A percentile compares a stretch with the other conserved stretches of the same genome.
phyloP scores from a whole-genome alignment of 2,888 invertebrate species.

The Erynnis tages region DNA sequence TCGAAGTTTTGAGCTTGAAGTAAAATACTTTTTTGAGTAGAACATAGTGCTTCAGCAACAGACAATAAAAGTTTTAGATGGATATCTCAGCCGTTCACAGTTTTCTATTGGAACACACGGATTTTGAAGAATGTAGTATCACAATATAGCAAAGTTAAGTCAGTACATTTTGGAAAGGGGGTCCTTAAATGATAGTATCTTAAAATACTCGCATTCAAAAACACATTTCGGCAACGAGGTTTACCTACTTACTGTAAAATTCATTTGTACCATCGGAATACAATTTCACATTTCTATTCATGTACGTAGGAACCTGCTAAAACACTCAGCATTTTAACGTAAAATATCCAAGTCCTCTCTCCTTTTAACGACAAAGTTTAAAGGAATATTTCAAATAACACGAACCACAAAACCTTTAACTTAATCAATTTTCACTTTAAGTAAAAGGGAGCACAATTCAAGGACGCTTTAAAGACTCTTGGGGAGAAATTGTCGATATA shows the following conservation, averaged over 20 bases:
- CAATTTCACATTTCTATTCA: too few species aligned
- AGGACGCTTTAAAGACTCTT: conserved; percentile 21
- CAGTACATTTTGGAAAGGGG: too few species aligned
- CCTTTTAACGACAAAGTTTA: conserved; percentile 11
- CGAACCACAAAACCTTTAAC: conserved; percentile 24
- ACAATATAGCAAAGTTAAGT: not conserved
- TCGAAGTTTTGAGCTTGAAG: conserved; percentile 55
- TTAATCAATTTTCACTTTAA: conserved; percentile 27
- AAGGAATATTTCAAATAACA: conserved; percentile 17
- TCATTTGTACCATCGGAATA: too few species aligned
- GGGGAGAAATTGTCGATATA: conserved; percentile 28
- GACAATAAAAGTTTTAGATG: conserved; percentile 33
- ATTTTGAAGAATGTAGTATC: conserved; percentile 8
- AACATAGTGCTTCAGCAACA: conserved; percentile 34
- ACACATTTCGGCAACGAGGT: too few species aligned
- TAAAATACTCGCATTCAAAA: too few species aligned
- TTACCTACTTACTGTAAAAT: too few species aligned
- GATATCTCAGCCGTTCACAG: conserved; percentile 15
- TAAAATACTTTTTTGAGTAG: conserved; percentile 55
- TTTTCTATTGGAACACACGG: conserved; percentile 23
- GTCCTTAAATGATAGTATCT: too few species aligned
- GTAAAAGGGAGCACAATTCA: conserved; percentile 17
- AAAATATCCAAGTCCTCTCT: not conserved
- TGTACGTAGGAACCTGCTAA: too few species aligned
- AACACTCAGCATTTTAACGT: too few species aligned